Evolutionary conservation across 2,113 vertebrate species (phyloP).

Genomic region (Cebus imitator): DNA sequence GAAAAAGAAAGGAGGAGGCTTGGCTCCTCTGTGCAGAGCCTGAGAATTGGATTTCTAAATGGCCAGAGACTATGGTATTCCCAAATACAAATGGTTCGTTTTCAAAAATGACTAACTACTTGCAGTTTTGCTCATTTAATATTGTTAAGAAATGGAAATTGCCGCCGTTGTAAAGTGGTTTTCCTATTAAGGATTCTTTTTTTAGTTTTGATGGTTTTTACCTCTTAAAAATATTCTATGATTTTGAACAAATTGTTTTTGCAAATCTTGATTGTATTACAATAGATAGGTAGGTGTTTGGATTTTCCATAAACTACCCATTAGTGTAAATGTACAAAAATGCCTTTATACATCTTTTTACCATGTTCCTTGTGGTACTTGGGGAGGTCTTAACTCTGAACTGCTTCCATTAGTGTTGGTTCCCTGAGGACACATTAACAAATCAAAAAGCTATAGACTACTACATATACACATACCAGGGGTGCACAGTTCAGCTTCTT

Average conservation of each 20-base stretch:
- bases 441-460: constrained; percentile 40
- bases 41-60: neutral
- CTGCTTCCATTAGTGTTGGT: constrained; percentile 56
- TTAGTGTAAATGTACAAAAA: constrained; percentile 44
- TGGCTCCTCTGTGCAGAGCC: constrained; percentile 18
- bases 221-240: neutral
- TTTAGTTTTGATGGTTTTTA: constrained; percentile 3
- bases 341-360: constrained; percentile 29
- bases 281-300: neutral
- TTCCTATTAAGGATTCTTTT: neutral
- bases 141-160: constrained; percentile 53
- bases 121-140: constrained; percentile 25
- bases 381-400: constrained; percentile 29
- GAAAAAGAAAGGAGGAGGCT: constrained; percentile 7
- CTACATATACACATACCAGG: constrained; percentile 30
- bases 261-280: constrained; percentile 31
- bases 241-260: constrained; percentile 51
- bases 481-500: constrained; percentile 3
- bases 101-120: neutral
- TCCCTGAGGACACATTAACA: constrained; percentile 60
- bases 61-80: constrained; percentile 18
- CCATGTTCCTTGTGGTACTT: neutral
- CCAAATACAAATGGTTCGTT: neutral
- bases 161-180: constrained; percentile 27
- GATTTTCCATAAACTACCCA: constrained; percentile 33